Percentiles rank a stretch among this genome's conserved stretches.
These are phyloP conservation scores for Karalla daura DNA, from an alignment of 2,797 vertebrate species.

Conservation along the genomic window DNA sequence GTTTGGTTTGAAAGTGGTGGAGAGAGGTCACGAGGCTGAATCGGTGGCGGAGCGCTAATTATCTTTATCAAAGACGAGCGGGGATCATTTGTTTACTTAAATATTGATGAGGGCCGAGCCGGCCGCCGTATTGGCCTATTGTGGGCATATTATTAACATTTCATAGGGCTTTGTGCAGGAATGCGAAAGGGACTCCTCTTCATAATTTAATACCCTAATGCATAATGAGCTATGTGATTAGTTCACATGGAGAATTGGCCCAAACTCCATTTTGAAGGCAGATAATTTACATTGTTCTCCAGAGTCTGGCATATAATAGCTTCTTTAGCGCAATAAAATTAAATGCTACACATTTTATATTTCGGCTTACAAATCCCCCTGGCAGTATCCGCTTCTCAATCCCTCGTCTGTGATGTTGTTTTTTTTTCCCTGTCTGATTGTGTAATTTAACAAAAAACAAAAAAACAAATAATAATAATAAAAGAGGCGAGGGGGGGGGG, in stretches of 20 bases:
- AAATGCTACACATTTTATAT: constrained; percentile 99
- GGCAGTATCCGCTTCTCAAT: constrained; percentile 85
- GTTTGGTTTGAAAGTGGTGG: constrained; percentile 90
- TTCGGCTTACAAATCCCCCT: constrained; percentile 97
- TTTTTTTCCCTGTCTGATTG: constrained; percentile 70
- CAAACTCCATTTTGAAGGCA: constrained; percentile 98
- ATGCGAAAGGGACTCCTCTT: constrained; percentile 97
- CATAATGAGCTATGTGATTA: constrained; percentile 99
- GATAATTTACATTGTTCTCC: constrained; percentile 99
- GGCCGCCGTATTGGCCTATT: constrained; percentile 96
- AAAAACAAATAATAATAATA: constrained; percentile 21
- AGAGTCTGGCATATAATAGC: constrained; percentile 98
- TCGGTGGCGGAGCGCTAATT: constrained; percentile 96
- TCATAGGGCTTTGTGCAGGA: constrained; percentile 99
- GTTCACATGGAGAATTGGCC: constrained; percentile 98
- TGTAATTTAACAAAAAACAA: constrained; percentile 2
- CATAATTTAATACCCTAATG: constrained; percentile 99
- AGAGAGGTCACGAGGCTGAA: constrained; percentile 93
- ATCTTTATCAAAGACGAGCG: constrained; percentile 97
- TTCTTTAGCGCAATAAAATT: constrained; percentile 99
- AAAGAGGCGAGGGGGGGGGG: no score
- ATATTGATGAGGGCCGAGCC: constrained; percentile 98
- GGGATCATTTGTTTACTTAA: constrained; percentile 99
- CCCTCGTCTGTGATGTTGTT: constrained; percentile 60
- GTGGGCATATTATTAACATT: constrained; percentile 99